Conservation (phyloP, 2,797 vertebrate genomes). For the Silurus lanzhouensis region DNA sequence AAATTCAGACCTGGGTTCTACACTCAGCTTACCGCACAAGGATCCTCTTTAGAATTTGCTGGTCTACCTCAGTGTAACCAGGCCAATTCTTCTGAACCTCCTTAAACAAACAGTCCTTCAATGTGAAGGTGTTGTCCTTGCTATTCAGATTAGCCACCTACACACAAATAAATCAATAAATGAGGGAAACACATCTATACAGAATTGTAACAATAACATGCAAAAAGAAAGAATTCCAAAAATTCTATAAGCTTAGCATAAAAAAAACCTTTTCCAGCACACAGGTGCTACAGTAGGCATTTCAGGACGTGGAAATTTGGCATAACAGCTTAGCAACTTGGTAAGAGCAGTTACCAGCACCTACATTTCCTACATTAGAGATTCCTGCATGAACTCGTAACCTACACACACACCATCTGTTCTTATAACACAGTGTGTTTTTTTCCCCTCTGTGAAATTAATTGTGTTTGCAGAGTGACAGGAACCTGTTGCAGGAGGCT, state of each 20-base stretch:
- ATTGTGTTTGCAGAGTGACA: neutral
- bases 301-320: neutral
- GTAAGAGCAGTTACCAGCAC: neutral
- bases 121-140: constrained; percentile 90
- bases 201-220: constrained; percentile 12
- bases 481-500: constrained; percentile 92
- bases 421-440: neutral
- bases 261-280: neutral
- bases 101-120: constrained; percentile 90
- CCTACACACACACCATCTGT: neutral
- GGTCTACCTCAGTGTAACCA: constrained; percentile 94
- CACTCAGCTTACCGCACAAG: constrained; percentile 81
- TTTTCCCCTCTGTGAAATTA: neutral
- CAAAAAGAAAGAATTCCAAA: neutral
- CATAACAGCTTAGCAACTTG: neutral
- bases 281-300: neutral
- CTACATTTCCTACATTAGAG: neutral
- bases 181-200: neutral
- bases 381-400: too few species aligned
- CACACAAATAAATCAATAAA: constrained; percentile 5
- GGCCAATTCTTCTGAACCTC: constrained; percentile 96
- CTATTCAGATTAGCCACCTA: constrained; percentile 90
- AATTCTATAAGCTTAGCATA: neutral
- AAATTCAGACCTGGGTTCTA: neutral
- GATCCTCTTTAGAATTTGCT: constrained; percentile 91